Base-by-base conservation (phyloP, 2,888 invertebrate genomes). In the Alcis repandata region DNA sequence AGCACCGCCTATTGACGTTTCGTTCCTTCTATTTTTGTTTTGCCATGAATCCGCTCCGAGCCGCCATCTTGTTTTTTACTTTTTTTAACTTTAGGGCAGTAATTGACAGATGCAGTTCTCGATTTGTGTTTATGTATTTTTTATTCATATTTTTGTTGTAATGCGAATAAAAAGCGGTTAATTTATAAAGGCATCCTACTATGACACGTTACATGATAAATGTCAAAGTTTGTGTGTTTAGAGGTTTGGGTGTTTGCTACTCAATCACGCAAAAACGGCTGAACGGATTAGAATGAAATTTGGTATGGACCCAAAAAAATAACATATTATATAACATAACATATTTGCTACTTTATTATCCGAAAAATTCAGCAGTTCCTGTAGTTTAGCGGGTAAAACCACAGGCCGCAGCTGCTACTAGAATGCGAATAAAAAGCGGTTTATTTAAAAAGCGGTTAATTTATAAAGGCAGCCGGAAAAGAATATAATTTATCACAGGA, bases 381-480 rank as follows among this genome's bases (percentile, higher is more conserved):
- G n/a, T n/a, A n/a, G n/a, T n/a, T n/a, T n/a, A n/a, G n/a, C n/a
- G n/a, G n/a, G n/a, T n/a, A n/a, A n/a, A n/a, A n/a, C n/a, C n/a
- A n/a, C n/a, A n/a, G n/a, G n/a, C n/a, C n/a, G n/a, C n/a, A n/a
- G n/a, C n/a, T n/a, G n/a, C n/a, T n/a, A n/a, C n/a, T n/a, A n/a
- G n/a, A n/a, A n/a, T n/a, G n/a, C n/a, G n/a, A n/a, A n/a, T n/a
- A n/a, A n/a, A n/a, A n/a, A n/a, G n/a, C n/a, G n/a, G n/a, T n/a
- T n/a, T n/a, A n/a, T n/a, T n/a, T n/a, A n/a, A n/a, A n/a, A n/a
- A 46, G 63, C 54, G 60, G 61, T 67, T 62, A 62, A 71, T 69
- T 56, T 59, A 27, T 67, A 59, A 58, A 32, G 65, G 61, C 67
- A 65, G 22, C 61, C 61, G 64, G 64, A 56, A 62, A 48, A 43